Base-by-base conservation (phyloP, 2,797 vertebrate genomes). In the Helarctos malayanus region DNA sequence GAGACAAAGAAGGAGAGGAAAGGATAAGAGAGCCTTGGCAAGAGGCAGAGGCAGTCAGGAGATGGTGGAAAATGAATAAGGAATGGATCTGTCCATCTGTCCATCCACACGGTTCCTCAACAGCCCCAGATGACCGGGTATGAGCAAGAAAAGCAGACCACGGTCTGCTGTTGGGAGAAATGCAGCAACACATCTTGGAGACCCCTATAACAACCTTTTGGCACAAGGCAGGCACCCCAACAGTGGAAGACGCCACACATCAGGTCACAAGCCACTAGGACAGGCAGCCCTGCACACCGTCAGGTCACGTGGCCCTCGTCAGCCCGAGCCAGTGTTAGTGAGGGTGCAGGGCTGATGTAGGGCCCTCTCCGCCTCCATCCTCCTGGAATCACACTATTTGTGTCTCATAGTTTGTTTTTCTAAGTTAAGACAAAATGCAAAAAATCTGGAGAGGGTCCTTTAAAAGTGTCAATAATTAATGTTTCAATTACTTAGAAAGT, bases 311-410 rank as follows among this genome's bases (percentile, higher is more conserved):
- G 32, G 35, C 29, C 45, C n/a, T 52, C 68, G 21, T 47, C 35
- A 41, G 35, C 12, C 23, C 0, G 27, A 12, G 49, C 14, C 0
- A 0, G n/a, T 4, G 9, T 19, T 27, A 49, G 47, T 32, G 5
- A 0, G 2, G 18, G 18, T 32, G 7, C 56, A 59, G 35, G 56
- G 82, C 29, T 2, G 15, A 56, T 0, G 1, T 21, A 11, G 27
- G 11, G 27, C 52, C 57, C 63, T 47, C 59, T 29, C 27, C 76
- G 7, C 8, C n/a, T 25, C 71, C 27, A 18, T 1, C 2, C 1
- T 32, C 49, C 4, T 29, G 12, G 7, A 21, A 5, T 47, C 10
- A 84, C 6, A 29, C 6, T 1, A 19, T 29, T 13, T 38, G 11
- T 0, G 1, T 13, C 27, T 45, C n/a, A 14, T 8, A 71, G 41